Conservation (phyloP, 2,888 invertebrate species). For the Tortrix viridana region DNA sequence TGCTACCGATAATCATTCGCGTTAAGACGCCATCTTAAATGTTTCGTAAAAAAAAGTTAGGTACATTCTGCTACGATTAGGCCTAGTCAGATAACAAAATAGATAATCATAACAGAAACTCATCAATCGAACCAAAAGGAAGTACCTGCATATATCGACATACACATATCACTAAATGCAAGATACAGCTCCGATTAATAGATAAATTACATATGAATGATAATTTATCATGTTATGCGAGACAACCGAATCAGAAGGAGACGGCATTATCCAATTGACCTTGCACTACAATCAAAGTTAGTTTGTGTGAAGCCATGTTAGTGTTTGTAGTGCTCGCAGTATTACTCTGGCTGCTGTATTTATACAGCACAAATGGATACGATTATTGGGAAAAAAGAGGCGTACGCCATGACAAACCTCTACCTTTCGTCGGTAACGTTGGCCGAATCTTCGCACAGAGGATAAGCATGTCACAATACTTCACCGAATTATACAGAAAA, state of each 20-base stretch:
- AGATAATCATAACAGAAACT: too few relatives aligned
- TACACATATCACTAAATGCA: too few relatives aligned
- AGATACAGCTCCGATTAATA: too few relatives aligned
- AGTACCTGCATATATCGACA: too few relatives aligned
- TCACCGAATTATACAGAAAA: conserved; percentile 18
- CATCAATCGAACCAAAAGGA: too few relatives aligned
- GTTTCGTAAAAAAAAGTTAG: too few relatives aligned
- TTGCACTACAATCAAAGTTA: background rate
- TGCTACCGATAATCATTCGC: too few relatives aligned
- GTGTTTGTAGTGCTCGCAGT: conserved; percentile 1
- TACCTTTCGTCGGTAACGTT: conserved; percentile 23
- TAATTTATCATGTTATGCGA: too few relatives aligned
- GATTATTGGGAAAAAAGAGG: conserved; percentile 28
- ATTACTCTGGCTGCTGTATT: conserved; percentile 18
- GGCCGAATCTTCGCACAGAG: conserved; percentile 15
- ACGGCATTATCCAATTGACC: background rate
- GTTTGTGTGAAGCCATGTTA: conserved; percentile 6
- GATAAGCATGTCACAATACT: conserved; percentile 21
- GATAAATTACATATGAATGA: too few relatives aligned
- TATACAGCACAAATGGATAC: conserved; percentile 14
- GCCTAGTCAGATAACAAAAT: too few relatives aligned
- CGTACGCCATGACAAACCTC: conserved; percentile 16
- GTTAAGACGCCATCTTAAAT: too few relatives aligned
- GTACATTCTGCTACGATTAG: too few relatives aligned
- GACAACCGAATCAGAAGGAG: background rate